Evolutionary conservation across 2,113 vertebrate genomes (phyloP), one percentile per base, ranked within the genome.

Genomic region (Hemiprocne comata): DNA sequence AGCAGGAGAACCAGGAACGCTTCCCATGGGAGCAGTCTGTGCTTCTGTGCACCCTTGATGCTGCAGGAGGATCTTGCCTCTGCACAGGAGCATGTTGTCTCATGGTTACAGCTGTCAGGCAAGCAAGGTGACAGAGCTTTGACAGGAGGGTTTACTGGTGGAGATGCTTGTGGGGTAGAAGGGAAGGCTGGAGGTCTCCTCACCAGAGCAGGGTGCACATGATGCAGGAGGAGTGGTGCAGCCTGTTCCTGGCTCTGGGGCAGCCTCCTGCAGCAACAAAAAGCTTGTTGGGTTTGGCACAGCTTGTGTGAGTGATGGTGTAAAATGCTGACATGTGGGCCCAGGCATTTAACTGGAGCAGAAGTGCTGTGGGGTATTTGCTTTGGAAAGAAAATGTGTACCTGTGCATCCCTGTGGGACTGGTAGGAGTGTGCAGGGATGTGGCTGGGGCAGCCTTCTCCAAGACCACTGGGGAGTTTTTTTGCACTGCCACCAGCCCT

Each of bases 251-350:
- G 48, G 40, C 57, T 57, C 62, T 36, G 69, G 92, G 17, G 34
- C 53, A 75, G 44, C 44, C 62, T 61, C 71, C 72, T 23, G 65
- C 17, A 64, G 50, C 70, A 18, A 3, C 9, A 16, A 26, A 83
- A 69, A 3, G 38, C 53, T 51, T 53, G 1, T 21, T 3, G 11
- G 76, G 7, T 6, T 16, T n/a, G 67, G 53, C 76, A 25, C 34
- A 13, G 1, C 54, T 50, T 15, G 46, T 5, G 7, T 3, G 61
- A n/a, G 50, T 1, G 29, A 10, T 25, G 0, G 0, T 51, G 34
- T 77, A 2, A 51, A 76, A 36, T 3, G 1, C 65, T 74, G 90
- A 40, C 40, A 17, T 10, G 64, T 10, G 50, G 64, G 26, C 40
- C 40, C 0, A 18, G 40, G 8, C 48, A 9, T 60, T 60, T 64